A percentile compares a stretch with the other conserved stretches of the same genome.
Evolutionary conservation across 35 echinoderm and acorn worm genomes (phyloP).

Genomic region (Diadema setosum): DNA sequence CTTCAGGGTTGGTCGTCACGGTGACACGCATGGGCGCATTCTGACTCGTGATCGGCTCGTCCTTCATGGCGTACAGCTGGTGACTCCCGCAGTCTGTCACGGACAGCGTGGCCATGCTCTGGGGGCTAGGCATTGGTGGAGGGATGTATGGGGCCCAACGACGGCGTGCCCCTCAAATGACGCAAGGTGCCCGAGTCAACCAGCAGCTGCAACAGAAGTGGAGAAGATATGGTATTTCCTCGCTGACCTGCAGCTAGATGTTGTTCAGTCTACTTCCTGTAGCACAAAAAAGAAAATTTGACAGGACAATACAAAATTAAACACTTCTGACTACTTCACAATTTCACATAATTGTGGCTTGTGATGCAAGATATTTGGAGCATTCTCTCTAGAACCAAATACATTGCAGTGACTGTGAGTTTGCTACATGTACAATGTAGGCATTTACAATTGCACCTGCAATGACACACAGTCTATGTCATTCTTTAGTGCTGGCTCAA

Average conservation of each 20-base stretch:
- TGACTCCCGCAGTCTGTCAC: conserved; percentile 88
- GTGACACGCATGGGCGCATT: conserved; percentile 70
- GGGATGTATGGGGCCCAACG: background rate
- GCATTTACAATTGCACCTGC: too few relatives aligned
- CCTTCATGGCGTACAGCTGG: conserved; percentile 57
- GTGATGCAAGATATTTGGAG: too few relatives aligned
- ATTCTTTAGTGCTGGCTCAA: too few relatives aligned
- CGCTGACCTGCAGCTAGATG: background rate
- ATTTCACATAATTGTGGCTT: too few relatives aligned
- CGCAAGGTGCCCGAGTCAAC: background rate
- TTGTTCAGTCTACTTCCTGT: background rate
- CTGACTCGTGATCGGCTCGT: conserved; percentile 73
- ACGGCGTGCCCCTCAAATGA: background rate
- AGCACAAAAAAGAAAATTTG: background rate
- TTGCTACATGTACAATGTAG: too few relatives aligned
- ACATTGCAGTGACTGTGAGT: too few relatives aligned
- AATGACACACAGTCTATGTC: too few relatives aligned
- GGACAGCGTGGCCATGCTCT: conserved; percentile 87
- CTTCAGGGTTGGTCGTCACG: conserved; percentile 48
- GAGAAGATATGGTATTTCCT: background rate
- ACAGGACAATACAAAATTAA: background rate
- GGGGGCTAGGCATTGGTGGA: conserved; percentile 32
- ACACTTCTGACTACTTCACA: background rate
- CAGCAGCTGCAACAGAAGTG: background rate
- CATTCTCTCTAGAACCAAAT: too few relatives aligned